Base-by-base conservation (phyloP, 2,113 vertebrate species). In the Ophthalmotilapia sp. region DNA sequence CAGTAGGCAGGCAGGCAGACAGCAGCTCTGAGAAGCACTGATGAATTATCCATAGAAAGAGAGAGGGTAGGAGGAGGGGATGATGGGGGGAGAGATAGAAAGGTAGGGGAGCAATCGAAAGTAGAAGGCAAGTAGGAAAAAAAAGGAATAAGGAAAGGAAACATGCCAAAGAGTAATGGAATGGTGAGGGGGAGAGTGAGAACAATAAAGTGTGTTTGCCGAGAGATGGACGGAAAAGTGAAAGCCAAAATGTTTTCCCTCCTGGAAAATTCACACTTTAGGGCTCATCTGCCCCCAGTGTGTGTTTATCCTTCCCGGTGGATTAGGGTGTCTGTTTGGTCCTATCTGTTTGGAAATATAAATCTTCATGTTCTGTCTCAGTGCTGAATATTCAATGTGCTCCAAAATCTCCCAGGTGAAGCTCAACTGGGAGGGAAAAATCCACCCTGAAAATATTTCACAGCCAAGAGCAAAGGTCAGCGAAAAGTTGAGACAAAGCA, bases 41-140 rank as follows among this genome's bases (percentile, higher is more conserved):
- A 95, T 95, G 93, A 95, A 95, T 95, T 95, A 95, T 95, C 94
- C 92, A 95, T 94, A 75, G 91, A 87, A 82, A 82, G 54, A 33
- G 54, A 19, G 80, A 13, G 29, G 26, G 14, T 17, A 49, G 45
- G 62, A 62, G 49, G 65, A n/a, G 15, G 47, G 54, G 29, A 10
- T n/a, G 81, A 31, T 13, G 19, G 31, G 7, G 79, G 10, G 53
- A 56, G 80, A 62, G 40, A 55, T 5, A 82, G 68, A 65, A 45
- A 58, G 77, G 68, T 77, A 65, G 53, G 26, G 80, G 82, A 88
- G 81, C 31, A 31, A 60, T 40, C 14, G 2, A 82, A 81, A 68
- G 75, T 79, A 86, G 70, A 56, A 85, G 56, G 81, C 4, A 5
- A 86, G 58, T 33, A 36, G 31, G 70, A 58, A 42, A 68, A 38